A percentile compares a stretch with the other conserved stretches of the same genome.
Conservation (phyloP, 2,113 vertebrate species). For the Tringa solitaria region DNA sequence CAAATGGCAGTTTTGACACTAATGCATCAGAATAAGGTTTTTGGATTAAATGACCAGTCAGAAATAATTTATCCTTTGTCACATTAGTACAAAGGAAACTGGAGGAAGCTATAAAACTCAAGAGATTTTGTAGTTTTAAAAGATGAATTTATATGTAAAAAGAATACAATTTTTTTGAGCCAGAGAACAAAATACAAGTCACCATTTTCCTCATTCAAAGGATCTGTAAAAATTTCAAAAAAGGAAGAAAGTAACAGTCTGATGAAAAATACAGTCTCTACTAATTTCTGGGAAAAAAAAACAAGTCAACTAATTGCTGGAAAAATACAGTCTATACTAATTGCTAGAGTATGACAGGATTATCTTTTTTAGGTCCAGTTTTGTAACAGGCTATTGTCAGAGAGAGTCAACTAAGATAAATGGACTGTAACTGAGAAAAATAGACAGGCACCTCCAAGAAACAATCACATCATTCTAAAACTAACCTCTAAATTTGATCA, state of each 20-base stretch:
- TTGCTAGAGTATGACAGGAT: background rate
- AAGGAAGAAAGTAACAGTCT: background rate
- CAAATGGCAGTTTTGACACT: background rate
- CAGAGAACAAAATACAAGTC: background rate
- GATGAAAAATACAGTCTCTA: background rate
- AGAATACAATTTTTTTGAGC: background rate
- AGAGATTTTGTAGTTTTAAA: background rate
- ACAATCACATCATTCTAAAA: background rate
- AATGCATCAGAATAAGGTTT: background rate
- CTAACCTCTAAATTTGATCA: background rate
- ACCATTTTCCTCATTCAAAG: background rate
- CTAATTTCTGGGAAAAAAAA: background rate
- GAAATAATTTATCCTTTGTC: background rate
- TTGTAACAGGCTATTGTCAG: background rate
- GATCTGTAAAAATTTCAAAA: background rate
- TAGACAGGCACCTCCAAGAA: background rate
- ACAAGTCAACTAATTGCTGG: background rate
- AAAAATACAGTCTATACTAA: background rate
- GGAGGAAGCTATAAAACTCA: background rate
- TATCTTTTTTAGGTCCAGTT: background rate
- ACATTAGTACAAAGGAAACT: background rate
- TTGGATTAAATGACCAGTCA: background rate
- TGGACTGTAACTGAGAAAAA: background rate
- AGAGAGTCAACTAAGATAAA: background rate
- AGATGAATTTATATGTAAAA: background rate